Evolutionary conservation across 2,113 vertebrate genomes (phyloP).

Genomic region (Lasiurus borealis): DNA sequence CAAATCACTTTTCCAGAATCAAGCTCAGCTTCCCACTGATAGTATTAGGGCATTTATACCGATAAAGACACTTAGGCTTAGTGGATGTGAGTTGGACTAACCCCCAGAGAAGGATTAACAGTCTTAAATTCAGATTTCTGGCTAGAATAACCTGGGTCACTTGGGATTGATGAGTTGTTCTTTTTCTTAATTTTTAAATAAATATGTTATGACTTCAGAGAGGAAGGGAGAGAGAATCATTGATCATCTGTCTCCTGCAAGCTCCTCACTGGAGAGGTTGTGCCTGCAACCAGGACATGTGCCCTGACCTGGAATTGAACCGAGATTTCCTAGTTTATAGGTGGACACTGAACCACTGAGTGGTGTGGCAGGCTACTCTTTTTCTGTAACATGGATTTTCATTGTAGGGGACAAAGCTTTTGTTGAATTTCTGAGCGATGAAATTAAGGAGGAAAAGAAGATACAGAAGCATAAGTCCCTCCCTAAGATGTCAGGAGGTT

Average conservation of each 20-base stretch:
- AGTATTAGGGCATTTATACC: neutral
- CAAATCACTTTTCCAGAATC: neutral
- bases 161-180: neutral
- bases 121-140: neutral
- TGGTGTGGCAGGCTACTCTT: neutral
- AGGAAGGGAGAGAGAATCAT: too few relatives aligned
- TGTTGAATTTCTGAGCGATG: slow-evolving; percentile 93
- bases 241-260: too few relatives aligned
- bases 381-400: neutral
- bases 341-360: too few relatives aligned
- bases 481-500: slow-evolving; percentile 95
- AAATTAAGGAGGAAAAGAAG: slow-evolving; percentile 96
- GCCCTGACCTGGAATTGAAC: too few relatives aligned
- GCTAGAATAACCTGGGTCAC: neutral
- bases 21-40: neutral
- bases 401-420: slow-evolving; percentile 95
- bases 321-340: too few relatives aligned
- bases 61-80: neutral
- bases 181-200: neutral
- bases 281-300: too few relatives aligned
- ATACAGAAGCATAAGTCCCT: slow-evolving; percentile 94
- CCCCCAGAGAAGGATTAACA: neutral
- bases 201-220: too few relatives aligned
- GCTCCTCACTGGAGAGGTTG: too few relatives aligned
- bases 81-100: neutral